Conservation (phyloP, 2,888 invertebrate genomes). For the Limnephilus rhombicus region DNA sequence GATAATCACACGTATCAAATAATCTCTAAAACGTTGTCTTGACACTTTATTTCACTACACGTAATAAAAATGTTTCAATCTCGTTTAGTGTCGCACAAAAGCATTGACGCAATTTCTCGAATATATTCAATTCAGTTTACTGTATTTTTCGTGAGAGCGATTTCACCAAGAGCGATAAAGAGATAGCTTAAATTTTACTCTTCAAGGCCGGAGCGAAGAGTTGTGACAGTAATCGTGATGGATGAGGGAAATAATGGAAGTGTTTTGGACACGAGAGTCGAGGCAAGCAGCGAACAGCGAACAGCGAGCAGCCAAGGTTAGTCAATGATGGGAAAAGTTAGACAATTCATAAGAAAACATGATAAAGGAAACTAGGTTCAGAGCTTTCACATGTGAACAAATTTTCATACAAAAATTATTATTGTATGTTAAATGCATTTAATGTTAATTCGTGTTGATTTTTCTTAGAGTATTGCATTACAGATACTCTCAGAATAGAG, state of each 20-base stretch:
- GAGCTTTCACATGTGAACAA: too few species aligned
- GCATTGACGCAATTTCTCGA: background rate
- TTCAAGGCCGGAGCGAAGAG: slow-evolving; percentile 10
- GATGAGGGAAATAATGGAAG: background rate
- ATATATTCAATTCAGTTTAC: background rate
- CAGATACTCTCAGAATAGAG: too few species aligned
- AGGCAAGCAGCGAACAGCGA: background rate
- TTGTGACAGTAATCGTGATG: slow-evolving; percentile 31
- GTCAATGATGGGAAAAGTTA: background rate
- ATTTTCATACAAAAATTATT: too few species aligned
- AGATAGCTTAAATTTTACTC: background rate
- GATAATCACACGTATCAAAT: too few species aligned
- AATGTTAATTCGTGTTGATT: too few species aligned
- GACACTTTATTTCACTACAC: background rate
- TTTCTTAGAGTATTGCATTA: too few species aligned
- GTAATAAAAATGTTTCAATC: background rate
- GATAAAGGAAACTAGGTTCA: background rate
- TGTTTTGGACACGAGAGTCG: background rate
- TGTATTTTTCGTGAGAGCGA: background rate
- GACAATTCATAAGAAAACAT: background rate
- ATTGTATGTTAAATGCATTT: too few species aligned
- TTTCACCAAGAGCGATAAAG: background rate
- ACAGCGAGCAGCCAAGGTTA: background rate
- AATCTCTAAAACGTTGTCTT: background rate
- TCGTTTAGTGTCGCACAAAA: background rate